Conservation (phyloP, 2,888 invertebrate species). For the Oxycera nigricornis region DNA sequence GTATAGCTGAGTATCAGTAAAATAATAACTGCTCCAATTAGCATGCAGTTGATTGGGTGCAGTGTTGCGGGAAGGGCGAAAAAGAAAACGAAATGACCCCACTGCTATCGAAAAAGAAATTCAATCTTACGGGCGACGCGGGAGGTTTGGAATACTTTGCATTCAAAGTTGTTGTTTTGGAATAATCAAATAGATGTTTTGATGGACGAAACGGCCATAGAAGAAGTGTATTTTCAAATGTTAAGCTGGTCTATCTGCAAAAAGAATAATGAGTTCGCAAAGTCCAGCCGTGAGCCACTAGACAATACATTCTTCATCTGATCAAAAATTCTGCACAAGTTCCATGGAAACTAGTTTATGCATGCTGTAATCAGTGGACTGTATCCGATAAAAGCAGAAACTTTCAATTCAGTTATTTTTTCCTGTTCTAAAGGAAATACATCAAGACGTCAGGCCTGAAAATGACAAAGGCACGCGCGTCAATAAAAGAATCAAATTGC, state of each 20-base stretch:
- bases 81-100: no score
- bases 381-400: background rate
- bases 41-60: background rate
- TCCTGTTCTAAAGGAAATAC: slow-evolving; percentile 4
- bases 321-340: background rate
- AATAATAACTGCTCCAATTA: background rate
- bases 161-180: no score
- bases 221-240: no score
- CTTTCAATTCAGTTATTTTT: background rate
- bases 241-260: no score
- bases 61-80: no score
- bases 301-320: background rate
- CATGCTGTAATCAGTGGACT: slow-evolving; percentile 14
- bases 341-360: background rate
- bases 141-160: no score
- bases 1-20: background rate
- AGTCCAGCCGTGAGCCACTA: no score
- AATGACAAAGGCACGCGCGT: slow-evolving; percentile 6
- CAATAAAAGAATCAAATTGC: background rate
- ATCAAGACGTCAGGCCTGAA: background rate
- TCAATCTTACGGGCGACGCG: no score
- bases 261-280: no score
- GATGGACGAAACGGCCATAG: no score
- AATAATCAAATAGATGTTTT: no score
- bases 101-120: no score